Conservation (phyloP, 1,140 invertebrate species). For the Bombus polaris region DNA sequence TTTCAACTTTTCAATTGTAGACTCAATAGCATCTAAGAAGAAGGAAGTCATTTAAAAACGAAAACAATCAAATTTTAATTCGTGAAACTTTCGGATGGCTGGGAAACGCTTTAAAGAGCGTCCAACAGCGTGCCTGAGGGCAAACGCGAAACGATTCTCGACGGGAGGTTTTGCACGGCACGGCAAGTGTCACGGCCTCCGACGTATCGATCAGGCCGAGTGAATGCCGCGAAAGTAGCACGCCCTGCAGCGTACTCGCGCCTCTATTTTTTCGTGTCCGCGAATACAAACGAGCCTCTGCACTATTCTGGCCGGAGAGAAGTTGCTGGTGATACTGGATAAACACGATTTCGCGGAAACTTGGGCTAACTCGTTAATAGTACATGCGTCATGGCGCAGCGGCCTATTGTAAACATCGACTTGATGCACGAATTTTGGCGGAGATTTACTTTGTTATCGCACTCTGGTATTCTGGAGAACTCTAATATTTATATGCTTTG, state of each 20-base stretch:
- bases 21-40: not conserved
- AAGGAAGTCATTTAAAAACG: not conserved
- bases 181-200: slow-evolving; percentile 60
- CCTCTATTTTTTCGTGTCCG: slow-evolving; percentile 39
- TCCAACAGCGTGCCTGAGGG: not conserved
- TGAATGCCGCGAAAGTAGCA: slow-evolving; percentile 57
- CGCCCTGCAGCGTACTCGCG: slow-evolving; percentile 12
- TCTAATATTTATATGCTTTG: not conserved
- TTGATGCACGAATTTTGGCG: not conserved
- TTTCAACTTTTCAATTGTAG: not conserved
- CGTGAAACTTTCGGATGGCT: not conserved
- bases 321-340: not conserved
- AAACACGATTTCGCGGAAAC: slow-evolving; percentile 25
- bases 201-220: slow-evolving; percentile 56
- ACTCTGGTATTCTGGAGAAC: no score
- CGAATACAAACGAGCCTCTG: slow-evolving; percentile 42
- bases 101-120: not conserved
- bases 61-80: not conserved
- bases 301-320: not conserved
- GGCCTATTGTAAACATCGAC: not conserved
- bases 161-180: not conserved
- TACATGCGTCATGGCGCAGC: not conserved
- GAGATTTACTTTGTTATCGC: not conserved
- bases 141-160: slow-evolving; percentile 17
- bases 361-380: slow-evolving; percentile 28